These are phyloP conservation scores for Podotricha telesiphe DNA, from an alignment of 2,888 invertebrate genomes.

Conservation along the genomic window DNA sequence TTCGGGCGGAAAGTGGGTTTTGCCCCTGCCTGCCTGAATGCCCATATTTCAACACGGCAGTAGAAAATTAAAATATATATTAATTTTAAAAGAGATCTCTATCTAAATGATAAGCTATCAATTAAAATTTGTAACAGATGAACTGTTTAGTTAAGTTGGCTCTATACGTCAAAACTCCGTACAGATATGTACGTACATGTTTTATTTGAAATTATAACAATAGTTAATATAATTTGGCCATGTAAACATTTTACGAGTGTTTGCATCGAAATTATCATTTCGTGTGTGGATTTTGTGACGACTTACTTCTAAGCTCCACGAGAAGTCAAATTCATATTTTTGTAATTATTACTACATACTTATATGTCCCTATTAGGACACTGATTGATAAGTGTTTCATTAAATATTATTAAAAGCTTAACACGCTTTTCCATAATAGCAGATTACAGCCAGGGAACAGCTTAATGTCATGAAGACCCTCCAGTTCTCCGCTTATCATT, in stretches of 20 bases:
- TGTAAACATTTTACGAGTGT: slow-evolving; percentile 58
- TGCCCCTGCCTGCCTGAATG: too few relatives aligned
- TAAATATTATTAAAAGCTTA: too few relatives aligned
- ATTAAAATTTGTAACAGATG: slow-evolving; percentile 19
- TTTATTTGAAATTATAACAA: slow-evolving; percentile 59
- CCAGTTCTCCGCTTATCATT: too few relatives aligned
- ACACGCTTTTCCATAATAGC: too few relatives aligned
- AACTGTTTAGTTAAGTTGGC: slow-evolving; percentile 22
- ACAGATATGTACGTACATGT: slow-evolving; percentile 40
- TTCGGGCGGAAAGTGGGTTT: too few relatives aligned
- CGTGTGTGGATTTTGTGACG: slow-evolving; percentile 17
- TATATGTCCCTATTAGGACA: background rate
- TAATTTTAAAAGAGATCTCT: too few relatives aligned
- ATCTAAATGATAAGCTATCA: background rate
- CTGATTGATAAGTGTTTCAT: too few relatives aligned
- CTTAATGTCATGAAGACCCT: background rate
- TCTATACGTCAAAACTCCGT: slow-evolving; percentile 7
- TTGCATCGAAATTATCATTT: slow-evolving; percentile 64
- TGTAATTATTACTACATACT: background rate
- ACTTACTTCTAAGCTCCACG: background rate
- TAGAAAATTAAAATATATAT: too few relatives aligned
- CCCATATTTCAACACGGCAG: too few relatives aligned
- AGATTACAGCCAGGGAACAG: too few relatives aligned
- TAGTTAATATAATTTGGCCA: slow-evolving; percentile 59
- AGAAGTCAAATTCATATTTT: slow-evolving; percentile 1